phyloP scores from a whole-genome alignment of 2,888 invertebrate genomes.

The Scaptomyza reducta region DNA sequence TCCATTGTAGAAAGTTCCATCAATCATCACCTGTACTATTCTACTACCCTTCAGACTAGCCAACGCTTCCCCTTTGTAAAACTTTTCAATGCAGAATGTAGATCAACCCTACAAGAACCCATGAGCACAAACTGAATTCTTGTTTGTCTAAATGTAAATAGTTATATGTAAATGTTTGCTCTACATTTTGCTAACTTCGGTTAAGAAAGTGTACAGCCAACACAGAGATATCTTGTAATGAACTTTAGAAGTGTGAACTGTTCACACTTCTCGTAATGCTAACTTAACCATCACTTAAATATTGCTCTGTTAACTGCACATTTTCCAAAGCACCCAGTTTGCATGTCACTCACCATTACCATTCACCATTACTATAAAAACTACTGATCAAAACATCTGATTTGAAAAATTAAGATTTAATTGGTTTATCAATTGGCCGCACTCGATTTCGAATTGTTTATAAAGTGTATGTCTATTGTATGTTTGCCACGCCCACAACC shows the following conservation, averaged over 20 bases:
- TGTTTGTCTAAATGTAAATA: constrained; percentile 10
- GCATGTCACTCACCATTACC: constrained; percentile 43
- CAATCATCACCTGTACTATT: constrained; percentile 28
- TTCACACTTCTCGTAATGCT: not conserved
- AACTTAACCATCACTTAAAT: constrained; percentile 3
- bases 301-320: constrained; percentile 42
- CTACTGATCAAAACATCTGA: constrained; percentile 16
- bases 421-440: constrained; percentile 68
- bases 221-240: not conserved
- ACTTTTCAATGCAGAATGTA: constrained; percentile 25
- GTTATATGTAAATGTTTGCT: constrained; percentile 4
- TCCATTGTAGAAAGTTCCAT: constrained; percentile 55
- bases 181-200: not conserved
- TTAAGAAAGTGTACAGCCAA: not conserved
- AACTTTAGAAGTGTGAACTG: constrained; percentile 6
- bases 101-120: constrained; percentile 8
- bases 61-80: constrained; percentile 7
- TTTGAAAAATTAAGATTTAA: constrained; percentile 21
- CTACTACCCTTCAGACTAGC: constrained; percentile 18
- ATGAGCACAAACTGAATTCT: constrained; percentile 29
- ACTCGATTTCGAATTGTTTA: constrained; percentile 31
- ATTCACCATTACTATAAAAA: constrained; percentile 7
- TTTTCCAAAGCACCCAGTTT: constrained; percentile 31
- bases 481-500: constrained; percentile 34
- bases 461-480: constrained; percentile 47